Percentiles rank a stretch among this genome's conserved stretches.
These are phyloP conservation scores for Drosophila subsilvestris DNA, from an alignment of 2,888 invertebrate genomes.

Conservation along the genomic window DNA sequence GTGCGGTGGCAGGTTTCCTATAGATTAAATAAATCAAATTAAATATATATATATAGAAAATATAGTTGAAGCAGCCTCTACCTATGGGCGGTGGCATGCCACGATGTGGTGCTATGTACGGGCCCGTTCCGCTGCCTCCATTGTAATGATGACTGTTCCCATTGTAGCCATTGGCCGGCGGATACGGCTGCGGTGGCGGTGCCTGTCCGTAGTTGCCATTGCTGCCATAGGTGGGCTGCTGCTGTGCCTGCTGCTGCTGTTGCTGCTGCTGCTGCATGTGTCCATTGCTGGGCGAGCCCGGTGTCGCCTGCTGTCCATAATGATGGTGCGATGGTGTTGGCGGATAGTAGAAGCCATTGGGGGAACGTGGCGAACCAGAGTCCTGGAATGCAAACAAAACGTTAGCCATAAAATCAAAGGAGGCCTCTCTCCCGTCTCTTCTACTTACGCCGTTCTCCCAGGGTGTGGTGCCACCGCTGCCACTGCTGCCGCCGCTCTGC, in stretches of 20 bases:
- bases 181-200: constrained; percentile 74
- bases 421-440: not conserved
- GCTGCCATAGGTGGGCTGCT: constrained; percentile 74
- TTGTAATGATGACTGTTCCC: constrained; percentile 82
- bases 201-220: constrained; percentile 72
- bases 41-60: too few species aligned
- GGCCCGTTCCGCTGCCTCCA: constrained; percentile 82
- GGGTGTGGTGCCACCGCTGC: constrained; percentile 72
- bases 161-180: constrained; percentile 79
- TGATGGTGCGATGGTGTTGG: constrained; percentile 84
- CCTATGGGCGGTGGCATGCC: constrained; percentile 84
- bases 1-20: constrained; percentile 83
- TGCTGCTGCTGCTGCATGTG: constrained; percentile 54
- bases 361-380: constrained; percentile 83
- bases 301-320: constrained; percentile 79
- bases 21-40: not conserved
- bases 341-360: constrained; percentile 84
- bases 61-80: constrained; percentile 37
- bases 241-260: constrained; percentile 41
- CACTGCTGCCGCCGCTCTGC: constrained; percentile 82
- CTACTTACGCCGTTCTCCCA: constrained; percentile 85
- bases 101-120: constrained; percentile 83
- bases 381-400: constrained; percentile 66
- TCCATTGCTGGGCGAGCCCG: constrained; percentile 75
- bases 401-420: not conserved